Percentiles rank a stretch among this genome's conserved stretches.
These are phyloP conservation scores for Frankliniella intonsa DNA, from an alignment of 2,888 invertebrate species.

Conservation along the genomic window DNA sequence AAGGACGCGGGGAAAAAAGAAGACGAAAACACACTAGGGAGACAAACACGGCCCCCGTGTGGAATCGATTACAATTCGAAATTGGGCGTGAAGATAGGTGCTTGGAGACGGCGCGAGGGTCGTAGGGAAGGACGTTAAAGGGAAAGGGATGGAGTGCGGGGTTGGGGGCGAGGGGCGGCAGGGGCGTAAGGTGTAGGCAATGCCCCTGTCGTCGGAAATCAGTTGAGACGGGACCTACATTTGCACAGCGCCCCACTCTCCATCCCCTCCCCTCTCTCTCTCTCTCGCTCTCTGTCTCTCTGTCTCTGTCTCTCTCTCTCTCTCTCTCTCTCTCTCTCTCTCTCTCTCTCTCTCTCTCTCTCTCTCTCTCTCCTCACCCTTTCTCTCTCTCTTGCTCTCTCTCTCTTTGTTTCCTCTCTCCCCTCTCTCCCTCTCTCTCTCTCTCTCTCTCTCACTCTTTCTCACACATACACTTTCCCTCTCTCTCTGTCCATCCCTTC, in stretches of 20 bases:
- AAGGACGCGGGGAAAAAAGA: neutral
- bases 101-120: neutral
- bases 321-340: slow-evolving; percentile 10
- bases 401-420: neutral
- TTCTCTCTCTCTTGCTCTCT: neutral
- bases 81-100: slow-evolving; percentile 22
- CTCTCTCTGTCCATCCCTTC: no score
- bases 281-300: neutral
- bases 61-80: slow-evolving; percentile 25
- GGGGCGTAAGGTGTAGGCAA: neutral
- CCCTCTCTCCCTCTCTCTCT: no score
- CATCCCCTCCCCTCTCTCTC: neutral
- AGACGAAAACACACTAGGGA: neutral
- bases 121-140: neutral
- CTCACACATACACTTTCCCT: neutral
- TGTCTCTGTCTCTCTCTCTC: neutral
- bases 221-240: neutral
- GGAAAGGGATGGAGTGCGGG: neutral
- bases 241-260: neutral
- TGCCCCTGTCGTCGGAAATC: neutral
- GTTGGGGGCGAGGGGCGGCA: neutral
- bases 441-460: neutral
- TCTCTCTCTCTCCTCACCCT: neutral
- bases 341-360: slow-evolving; percentile 10
- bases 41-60: neutral